Evolutionary conservation across 2,797 vertebrate genomes (phyloP).

Genomic region (Sebastes itinus): DNA sequence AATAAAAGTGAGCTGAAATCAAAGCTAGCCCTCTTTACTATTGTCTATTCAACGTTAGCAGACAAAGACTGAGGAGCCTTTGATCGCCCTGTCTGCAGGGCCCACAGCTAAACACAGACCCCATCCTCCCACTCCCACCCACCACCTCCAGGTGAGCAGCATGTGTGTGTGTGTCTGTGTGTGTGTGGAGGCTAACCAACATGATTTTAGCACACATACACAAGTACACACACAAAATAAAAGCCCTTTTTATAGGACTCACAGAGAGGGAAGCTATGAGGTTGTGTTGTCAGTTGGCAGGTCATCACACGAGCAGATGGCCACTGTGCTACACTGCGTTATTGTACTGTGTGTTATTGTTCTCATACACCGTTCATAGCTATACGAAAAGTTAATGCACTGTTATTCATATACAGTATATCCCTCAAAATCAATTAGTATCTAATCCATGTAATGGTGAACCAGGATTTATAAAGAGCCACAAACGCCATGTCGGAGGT

Average conservation of each 20-base stretch:
- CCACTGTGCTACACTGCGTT: neutral
- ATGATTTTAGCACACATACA: slow-evolving; percentile 7
- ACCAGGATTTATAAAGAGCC: fast-evolving
- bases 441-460: too few species aligned
- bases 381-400: too few species aligned
- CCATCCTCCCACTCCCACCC: slow-evolving; percentile 77
- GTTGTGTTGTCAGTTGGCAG: slow-evolving; percentile 52
- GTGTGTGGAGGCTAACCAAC: slow-evolving; percentile 18
- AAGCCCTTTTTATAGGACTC: slow-evolving; percentile 58
- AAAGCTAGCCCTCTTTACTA: slow-evolving; percentile 78
- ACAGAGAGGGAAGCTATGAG: slow-evolving; percentile 24
- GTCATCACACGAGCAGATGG: slow-evolving; percentile 45
- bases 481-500: too few species aligned
- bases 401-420: too few species aligned
- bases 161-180: slow-evolving; percentile 8
- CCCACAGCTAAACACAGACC: slow-evolving; percentile 77
- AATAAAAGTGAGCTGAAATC: slow-evolving; percentile 80
- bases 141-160: slow-evolving; percentile 77
- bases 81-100: slow-evolving; percentile 80
- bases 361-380: too few species aligned
- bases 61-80: slow-evolving; percentile 82
- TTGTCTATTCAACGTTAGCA: slow-evolving; percentile 81
- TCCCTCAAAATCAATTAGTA: too few species aligned
- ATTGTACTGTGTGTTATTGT: too few species aligned
- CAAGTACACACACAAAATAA: slow-evolving; percentile 29